These are phyloP conservation scores for Potamarius usumacintae DNA, from an alignment of 2,113 vertebrate genomes.

Conservation along the genomic window DNA sequence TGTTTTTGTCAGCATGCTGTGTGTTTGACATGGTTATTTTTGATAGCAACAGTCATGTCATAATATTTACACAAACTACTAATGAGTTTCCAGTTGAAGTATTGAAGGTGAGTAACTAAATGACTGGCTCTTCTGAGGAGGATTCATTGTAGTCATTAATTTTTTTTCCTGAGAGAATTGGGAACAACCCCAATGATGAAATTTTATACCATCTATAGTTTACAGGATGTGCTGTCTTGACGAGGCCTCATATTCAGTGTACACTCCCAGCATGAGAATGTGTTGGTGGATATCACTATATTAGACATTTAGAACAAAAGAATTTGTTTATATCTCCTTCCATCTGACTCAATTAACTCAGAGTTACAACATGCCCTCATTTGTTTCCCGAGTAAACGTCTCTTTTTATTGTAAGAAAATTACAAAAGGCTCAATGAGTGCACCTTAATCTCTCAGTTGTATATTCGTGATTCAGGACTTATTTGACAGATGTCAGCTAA, in stretches of 20 bases:
- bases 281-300: no score
- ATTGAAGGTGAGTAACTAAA: constrained; percentile 22
- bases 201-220: not conserved
- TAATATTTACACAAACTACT: constrained; percentile 45
- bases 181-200: constrained; percentile 62
- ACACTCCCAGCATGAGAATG: not conserved
- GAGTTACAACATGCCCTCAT: not conserved
- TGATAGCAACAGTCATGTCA: constrained; percentile 25
- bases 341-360: not conserved
- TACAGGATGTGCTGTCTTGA: not conserved
- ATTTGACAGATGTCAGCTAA: constrained; percentile 23
- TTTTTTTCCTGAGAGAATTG: constrained; percentile 12
- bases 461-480: constrained; percentile 24
- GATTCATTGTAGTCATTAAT: not conserved
- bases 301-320: constrained; percentile 4
- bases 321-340: constrained; percentile 27
- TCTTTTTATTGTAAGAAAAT: constrained; percentile 12
- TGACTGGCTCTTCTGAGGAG: not conserved
- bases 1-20: constrained; percentile 3
- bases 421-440: constrained; percentile 23
- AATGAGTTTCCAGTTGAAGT: constrained; percentile 34
- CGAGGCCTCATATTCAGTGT: not conserved
- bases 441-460: constrained; percentile 10
- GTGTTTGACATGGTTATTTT: constrained; percentile 30
- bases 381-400: constrained; percentile 15